Evolutionary conservation across 2,888 invertebrate species (phyloP).

Genomic region (Trichogramma dendrolimi): DNA sequence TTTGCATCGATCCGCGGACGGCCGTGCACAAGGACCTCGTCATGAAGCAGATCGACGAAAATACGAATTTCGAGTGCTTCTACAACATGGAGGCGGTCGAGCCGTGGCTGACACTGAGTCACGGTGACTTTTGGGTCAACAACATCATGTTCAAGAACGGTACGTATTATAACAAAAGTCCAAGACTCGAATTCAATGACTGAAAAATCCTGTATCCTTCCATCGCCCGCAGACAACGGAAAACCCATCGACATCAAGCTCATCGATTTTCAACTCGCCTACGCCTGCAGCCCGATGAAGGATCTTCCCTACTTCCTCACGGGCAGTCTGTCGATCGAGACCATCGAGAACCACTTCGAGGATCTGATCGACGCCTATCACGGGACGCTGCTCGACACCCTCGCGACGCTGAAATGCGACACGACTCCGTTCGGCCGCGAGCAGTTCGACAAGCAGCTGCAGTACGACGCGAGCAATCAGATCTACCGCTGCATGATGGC

Average conservation of each 20-base stretch:
- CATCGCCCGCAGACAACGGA: conserved; percentile 31
- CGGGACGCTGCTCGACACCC: conserved; percentile 51
- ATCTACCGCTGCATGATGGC: conserved; percentile 36
- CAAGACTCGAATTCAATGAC: no score
- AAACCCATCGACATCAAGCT: conserved; percentile 55
- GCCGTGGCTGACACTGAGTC: conserved; percentile 56
- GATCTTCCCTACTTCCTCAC: conserved; percentile 59
- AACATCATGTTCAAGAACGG: conserved; percentile 57
- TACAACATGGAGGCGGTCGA: conserved; percentile 34
- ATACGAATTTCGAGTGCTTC: neutral
- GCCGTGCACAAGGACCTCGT: conserved; percentile 6
- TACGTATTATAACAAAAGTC: conserved; percentile 48
- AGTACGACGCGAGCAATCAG: conserved; percentile 32
- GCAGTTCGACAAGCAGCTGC: conserved; percentile 35
- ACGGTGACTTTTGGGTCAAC: conserved; percentile 62
- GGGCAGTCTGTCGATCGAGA: conserved; percentile 53
- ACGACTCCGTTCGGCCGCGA: conserved; percentile 35
- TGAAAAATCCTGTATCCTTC: no score
- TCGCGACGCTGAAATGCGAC: conserved; percentile 51
- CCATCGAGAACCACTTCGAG: conserved; percentile 52
- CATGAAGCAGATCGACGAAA: neutral
- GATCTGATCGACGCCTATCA: conserved; percentile 56
- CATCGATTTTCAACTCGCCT: conserved; percentile 59
- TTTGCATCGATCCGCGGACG: conserved; percentile 12
- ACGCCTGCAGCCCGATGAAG: conserved; percentile 53